A percentile compares a stretch with the other conserved stretches of the same genome.
Conservation (phyloP, 2,797 vertebrate genomes). For the Neoniphon sammara region DNA sequence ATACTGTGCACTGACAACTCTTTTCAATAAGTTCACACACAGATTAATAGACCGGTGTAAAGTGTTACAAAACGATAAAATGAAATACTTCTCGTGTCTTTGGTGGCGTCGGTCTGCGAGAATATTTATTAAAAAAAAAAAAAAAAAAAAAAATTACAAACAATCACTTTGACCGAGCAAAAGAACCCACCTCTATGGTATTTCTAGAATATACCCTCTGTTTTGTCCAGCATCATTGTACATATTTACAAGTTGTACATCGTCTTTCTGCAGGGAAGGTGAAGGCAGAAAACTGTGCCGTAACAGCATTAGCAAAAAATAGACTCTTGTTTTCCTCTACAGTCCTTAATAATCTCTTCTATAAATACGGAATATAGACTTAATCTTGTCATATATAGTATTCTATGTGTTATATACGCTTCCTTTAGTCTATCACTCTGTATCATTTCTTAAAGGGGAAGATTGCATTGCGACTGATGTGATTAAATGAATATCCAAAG, state of each 20-base stretch:
- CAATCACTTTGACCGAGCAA: constrained; percentile 60
- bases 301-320: constrained; percentile 34
- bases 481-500: constrained; percentile 72
- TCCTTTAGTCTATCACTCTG: constrained; percentile 70
- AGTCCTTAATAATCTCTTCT: constrained; percentile 35
- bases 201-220: constrained; percentile 18
- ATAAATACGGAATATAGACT: constrained; percentile 52
- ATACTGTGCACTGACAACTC: not conserved
- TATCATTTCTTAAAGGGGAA: constrained; percentile 68
- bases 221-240: constrained; percentile 62
- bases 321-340: constrained; percentile 40
- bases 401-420: constrained; percentile 38
- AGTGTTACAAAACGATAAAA: constrained; percentile 23
- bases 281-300: constrained; percentile 57
- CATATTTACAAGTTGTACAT: constrained; percentile 87
- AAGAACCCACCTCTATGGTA: constrained; percentile 12
- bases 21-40: not conserved
- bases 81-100: constrained; percentile 64
- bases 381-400: constrained; percentile 23
- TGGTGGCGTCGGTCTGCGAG: constrained; percentile 55
- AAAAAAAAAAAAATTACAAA: constrained; percentile 49
- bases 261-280: constrained; percentile 65
- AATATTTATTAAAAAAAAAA: constrained; percentile 19
- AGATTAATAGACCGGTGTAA: constrained; percentile 9
- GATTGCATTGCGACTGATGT: constrained; percentile 70